These are phyloP conservation scores for Trichogramma evanescens DNA, from an alignment of 2,888 invertebrate species.

Conservation along the genomic window DNA sequence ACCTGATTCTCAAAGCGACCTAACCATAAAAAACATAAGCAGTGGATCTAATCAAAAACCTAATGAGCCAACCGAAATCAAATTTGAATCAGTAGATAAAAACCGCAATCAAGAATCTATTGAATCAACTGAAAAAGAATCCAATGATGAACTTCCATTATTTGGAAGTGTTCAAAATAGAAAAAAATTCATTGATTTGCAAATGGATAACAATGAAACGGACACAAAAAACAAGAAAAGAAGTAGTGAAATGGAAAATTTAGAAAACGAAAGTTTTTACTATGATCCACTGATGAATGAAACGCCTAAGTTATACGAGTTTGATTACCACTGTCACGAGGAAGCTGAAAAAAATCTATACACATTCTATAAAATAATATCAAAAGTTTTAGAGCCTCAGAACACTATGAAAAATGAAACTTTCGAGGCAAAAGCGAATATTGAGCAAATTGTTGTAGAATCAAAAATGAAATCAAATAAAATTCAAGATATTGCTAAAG, in stretches of 20 bases:
- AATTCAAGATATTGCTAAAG: neutral
- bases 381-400: conserved; percentile 29
- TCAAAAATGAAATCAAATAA: conserved; percentile 32
- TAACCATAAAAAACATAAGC: too few species aligned
- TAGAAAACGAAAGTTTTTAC: too few species aligned
- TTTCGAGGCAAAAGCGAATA: conserved; percentile 19
- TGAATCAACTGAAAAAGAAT: neutral
- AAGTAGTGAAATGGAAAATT: too few species aligned
- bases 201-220: conserved; percentile 3
- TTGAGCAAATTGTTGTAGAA: conserved; percentile 35
- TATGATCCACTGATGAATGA: conserved; percentile 20
- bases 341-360: conserved; percentile 37
- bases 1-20: too few species aligned
- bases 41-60: neutral
- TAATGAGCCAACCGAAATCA: neutral
- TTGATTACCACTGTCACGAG: conserved; percentile 33
- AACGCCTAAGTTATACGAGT: conserved; percentile 34
- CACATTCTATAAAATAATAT: conserved; percentile 30
- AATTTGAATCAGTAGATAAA: neutral
- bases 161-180: conserved; percentile 43
- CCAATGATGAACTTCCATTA: conserved; percentile 24
- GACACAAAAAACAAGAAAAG: neutral
- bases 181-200: conserved; percentile 14
- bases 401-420: conserved; percentile 12
- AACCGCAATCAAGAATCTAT: neutral